Conservation (phyloP, 2,888 invertebrate species). For the Eledona agricola region DNA sequence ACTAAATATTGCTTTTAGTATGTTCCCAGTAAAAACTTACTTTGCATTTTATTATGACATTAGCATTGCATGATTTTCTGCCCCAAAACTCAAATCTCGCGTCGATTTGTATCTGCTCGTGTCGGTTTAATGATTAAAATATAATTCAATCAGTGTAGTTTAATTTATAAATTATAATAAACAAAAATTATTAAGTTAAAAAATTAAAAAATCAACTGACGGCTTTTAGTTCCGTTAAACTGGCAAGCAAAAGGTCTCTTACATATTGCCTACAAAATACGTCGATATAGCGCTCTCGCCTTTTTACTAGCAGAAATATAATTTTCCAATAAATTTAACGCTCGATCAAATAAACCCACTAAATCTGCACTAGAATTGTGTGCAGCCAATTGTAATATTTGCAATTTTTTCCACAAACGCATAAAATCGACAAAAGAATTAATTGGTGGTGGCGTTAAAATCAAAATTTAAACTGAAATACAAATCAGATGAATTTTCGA, state of each 20-base stretch:
- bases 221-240: too few species aligned
- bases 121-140: conserved; percentile 21
- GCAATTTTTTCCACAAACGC: too few species aligned
- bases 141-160: conserved; percentile 7
- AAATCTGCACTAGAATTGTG: background rate
- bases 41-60: conserved; percentile 27
- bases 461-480: too few species aligned
- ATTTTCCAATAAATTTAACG: conserved; percentile 10
- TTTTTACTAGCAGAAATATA: background rate
- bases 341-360: conserved; percentile 3
- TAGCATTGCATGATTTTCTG: conserved; percentile 28
- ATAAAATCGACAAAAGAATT: too few species aligned
- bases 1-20: conserved; percentile 20
- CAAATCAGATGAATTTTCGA: too few species aligned
- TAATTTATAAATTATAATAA: too few species aligned
- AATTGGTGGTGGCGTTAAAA: too few species aligned
- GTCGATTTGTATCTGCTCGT: conserved; percentile 12
- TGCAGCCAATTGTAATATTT: too few species aligned
- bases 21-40: conserved; percentile 24
- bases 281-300: background rate
- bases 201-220: too few species aligned
- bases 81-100: conserved; percentile 15
- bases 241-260: too few species aligned
- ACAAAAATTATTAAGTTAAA: too few species aligned
- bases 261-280: too few species aligned